Base-by-base conservation (phyloP, 2,797 vertebrate species). In the Gymnothorax javanicus region DNA sequence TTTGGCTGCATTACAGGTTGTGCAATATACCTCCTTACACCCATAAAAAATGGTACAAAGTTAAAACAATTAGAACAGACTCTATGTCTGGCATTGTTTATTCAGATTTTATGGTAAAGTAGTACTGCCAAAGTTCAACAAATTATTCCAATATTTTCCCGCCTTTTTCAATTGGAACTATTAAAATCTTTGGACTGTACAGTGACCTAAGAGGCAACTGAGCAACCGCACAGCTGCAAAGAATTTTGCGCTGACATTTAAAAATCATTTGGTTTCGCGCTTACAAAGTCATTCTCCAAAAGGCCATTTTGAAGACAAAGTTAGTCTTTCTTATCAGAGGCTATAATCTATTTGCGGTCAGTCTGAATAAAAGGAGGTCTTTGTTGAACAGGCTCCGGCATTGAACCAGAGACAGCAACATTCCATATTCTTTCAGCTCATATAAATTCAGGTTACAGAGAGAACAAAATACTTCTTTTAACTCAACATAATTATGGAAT, bases 371-470 rank as follows among this genome's bases (percentile, higher is more conserved):
- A 82, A 60, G 27, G 69, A 77, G 27, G 17, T 52, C 54, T 86
- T 77, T 88, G 13, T 87, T 87, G 59, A 59, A 20, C 87, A 64
- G 56, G 5, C 43, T 59, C 2, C 23, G 67, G 25, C 54, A 57
- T 20, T 20, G 56, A 23, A 25, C 73, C 82, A 54, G 11, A 84
- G 25, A 50, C 23, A 85, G n/a, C 13, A 33, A 86, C 87, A 81
- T 79, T 88, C 54, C 54, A 84, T 84, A 81, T 84, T 88, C 54
- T 52, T 75, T 60, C 82, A 57, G 60, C 60, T 79, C 25, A 77
- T 57, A 84, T 43, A 81, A 75, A 84, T 84, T 58, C 62, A 85
- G 56, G 75, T 82, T 73, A 87, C 84, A 87, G 57, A 57, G 85
- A 67, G 82, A 64, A 88, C 67, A 23, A 75, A 85, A 86, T 59